Evolutionary conservation across 2,888 invertebrate genomes (phyloP), one percentile per base, ranked within the genome.

Genomic region (Nesidiocoris tenuis): DNA sequence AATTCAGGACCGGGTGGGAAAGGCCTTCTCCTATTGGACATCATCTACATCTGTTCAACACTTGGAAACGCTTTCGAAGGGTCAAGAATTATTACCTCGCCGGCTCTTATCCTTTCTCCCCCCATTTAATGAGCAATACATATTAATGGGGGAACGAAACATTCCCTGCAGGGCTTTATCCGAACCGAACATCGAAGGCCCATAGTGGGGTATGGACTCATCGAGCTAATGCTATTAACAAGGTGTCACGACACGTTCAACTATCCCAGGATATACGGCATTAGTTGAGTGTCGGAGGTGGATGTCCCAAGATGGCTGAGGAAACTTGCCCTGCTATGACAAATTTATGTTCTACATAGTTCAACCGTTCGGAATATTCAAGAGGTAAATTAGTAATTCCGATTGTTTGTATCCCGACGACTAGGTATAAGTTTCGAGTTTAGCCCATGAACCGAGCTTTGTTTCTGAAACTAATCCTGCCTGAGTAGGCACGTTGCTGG

Each of bases 31-130:
- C 1, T 59, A 61, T 61, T 54, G 72, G 63, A 61, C 72, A 72
- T 72, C 72, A 72, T 72, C 72, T 72, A 63, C 72, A 72, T 72
- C 72, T 72, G 72, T 72, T 72, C 61, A 72, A 72, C 72, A 61
- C 61, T 72, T 25, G 72, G 72, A 72, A 39, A 72, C 63, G 63
- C 72, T 63, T 59, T 59, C 59, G 54, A 21, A 61, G 72, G 72
- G 72, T 61, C 72, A 63, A 72, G 72, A 72, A 72, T 72, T 72
- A 72, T 72, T 72, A 70, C 70, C 59, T 24, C n/a, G n/a, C 54
- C 19, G 67, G 21, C 54, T 19, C 19, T 56, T 56, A 22, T 56
- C 22, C 56, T n/a, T 54, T 39, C 12, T 39, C 39, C 18, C 55
- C 22, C 21, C 55, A 22, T 23, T 59, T 70, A 70, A 70, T 70